Base-by-base conservation (phyloP, 2,888 invertebrate species). In the Eristalis pertinax region DNA sequence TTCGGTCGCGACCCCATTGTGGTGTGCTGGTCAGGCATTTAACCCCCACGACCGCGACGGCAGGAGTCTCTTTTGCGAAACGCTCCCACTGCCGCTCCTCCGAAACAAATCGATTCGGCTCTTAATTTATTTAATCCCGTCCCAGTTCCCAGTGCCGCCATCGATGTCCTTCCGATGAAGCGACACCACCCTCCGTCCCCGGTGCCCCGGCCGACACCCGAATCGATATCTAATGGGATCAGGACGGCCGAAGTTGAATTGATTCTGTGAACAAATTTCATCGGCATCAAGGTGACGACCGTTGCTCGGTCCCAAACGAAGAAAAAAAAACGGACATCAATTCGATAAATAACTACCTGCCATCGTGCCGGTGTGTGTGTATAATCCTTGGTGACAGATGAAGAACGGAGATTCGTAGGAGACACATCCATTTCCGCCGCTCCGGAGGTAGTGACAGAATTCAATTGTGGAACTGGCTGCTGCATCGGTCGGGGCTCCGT, bases 201-300 rank as follows among this genome's bases (percentile, higher is more conserved):
- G 74, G 7, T 5, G 29, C 5, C 4, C 4, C 32, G 7, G 0
- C 32, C 32, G 68, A 79, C 22, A 50, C 41, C 15, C 68, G 8
- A 72, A 73, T 84, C 80, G 65, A 77, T 84, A 83, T 87, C 79
- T 83, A 87, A 84, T 88, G 77, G 84, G 80, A 84, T 84, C 80
- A 76, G 80, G 87, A 88, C 72, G 50, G 43, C 75, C 38, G 35
- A 24, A 24, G 58, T 1, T 29, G 50, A 50, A 50, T 50, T 50
- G 50, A 50, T 50, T 50, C 38, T 11, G 35, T 22, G 58, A 60
- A 77, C 72, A 81, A 78, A 81, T 69, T 68, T 77, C 32, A 10
- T 32, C 43, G 43, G 43, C 43, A 43, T 19, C 43, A 7, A 43
- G 69, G 24, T 60, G 60, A 60, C 4, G 26, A 19, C 72, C 32